Evolutionary conservation across 2,888 invertebrate genomes (phyloP).

Genomic region (Drosophila fungiperda): DNA sequence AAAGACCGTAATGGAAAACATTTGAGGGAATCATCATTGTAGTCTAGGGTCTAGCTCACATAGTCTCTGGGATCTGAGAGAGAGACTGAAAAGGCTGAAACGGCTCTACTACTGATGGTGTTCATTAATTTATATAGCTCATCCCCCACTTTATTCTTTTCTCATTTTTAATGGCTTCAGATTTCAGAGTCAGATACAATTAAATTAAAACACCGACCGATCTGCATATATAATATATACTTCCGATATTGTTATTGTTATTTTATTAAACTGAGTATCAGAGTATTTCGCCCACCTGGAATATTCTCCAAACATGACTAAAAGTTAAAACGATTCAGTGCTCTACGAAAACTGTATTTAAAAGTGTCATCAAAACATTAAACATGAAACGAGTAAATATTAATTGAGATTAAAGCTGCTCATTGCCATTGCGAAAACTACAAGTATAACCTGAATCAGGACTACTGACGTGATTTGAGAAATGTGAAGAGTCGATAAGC

Average conservation of each 20-base stretch:
- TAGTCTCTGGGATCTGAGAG: not conserved
- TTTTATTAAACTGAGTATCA: not conserved
- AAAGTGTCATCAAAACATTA: not conserved
- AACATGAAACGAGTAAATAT: not conserved
- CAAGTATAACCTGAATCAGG: not conserved
- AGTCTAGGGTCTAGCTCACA: not conserved
- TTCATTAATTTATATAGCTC: not conserved
- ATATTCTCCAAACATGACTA: not conserved
- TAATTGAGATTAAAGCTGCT: not conserved
- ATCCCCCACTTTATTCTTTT: not conserved
- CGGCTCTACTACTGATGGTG: not conserved
- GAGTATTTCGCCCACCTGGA: not conserved
- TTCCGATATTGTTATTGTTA: too few species aligned
- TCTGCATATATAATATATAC: too few species aligned
- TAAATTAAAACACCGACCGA: too few species aligned
- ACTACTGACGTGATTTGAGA: conserved; percentile 45
- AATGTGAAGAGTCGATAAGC: conserved; percentile 65
- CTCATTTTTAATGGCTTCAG: too few species aligned
- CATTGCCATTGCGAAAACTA: not conserved
- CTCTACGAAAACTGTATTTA: not conserved
- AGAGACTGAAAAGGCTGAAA: not conserved
- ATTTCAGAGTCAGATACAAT: too few species aligned
- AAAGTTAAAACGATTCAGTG: not conserved
- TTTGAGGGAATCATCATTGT: not conserved
- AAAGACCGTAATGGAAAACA: not conserved